phyloP scores from a whole-genome alignment of 2,797 vertebrate species.

The Ptychobarbus kaznakovi region DNA sequence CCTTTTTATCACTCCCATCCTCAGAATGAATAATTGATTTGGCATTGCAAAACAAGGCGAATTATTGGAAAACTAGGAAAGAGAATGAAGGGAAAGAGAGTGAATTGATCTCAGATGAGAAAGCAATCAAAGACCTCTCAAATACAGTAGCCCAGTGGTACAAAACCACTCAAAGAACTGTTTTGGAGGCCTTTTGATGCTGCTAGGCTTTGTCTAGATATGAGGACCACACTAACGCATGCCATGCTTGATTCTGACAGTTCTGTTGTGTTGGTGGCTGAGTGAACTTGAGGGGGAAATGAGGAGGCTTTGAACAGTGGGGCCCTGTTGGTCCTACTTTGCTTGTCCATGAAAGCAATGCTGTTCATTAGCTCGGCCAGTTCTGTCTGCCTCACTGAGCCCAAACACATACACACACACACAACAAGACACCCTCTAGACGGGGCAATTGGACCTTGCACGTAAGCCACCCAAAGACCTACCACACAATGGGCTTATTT shows the following conservation, averaged over 20 bases:
- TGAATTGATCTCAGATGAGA: slow-evolving; percentile 26
- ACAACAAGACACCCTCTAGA: slow-evolving; percentile 42
- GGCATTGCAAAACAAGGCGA: slow-evolving; percentile 77
- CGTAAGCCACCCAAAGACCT: slow-evolving; percentile 30
- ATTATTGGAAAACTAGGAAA: slow-evolving; percentile 57
- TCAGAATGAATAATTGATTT: slow-evolving; percentile 90
- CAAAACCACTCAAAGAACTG: slow-evolving; percentile 51
- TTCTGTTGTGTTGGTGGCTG: slow-evolving; percentile 83
- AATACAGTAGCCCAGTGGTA: slow-evolving; percentile 9
- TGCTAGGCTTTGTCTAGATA: slow-evolving; percentile 37
- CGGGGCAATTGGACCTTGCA: slow-evolving; percentile 30
- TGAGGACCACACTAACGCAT: slow-evolving; percentile 26
- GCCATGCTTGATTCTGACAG: slow-evolving; percentile 47
- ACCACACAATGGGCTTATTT: slow-evolving; percentile 7
- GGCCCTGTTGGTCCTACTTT: slow-evolving; percentile 57
- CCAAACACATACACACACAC: slow-evolving; percentile 39
- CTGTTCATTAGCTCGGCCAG: slow-evolving; percentile 69
- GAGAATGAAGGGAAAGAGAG: background rate
- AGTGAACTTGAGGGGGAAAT: slow-evolving; percentile 73
- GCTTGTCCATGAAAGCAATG: slow-evolving; percentile 61
- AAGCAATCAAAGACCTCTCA: slow-evolving; percentile 5
- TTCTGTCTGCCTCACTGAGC: slow-evolving; percentile 48
- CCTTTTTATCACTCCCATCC: slow-evolving; percentile 85
- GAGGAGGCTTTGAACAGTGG: slow-evolving; percentile 62
- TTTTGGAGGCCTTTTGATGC: slow-evolving; percentile 45